These are phyloP conservation scores for Spodoptera littoralis DNA, from an alignment of 2,888 invertebrate genomes.

Conservation along the genomic window DNA sequence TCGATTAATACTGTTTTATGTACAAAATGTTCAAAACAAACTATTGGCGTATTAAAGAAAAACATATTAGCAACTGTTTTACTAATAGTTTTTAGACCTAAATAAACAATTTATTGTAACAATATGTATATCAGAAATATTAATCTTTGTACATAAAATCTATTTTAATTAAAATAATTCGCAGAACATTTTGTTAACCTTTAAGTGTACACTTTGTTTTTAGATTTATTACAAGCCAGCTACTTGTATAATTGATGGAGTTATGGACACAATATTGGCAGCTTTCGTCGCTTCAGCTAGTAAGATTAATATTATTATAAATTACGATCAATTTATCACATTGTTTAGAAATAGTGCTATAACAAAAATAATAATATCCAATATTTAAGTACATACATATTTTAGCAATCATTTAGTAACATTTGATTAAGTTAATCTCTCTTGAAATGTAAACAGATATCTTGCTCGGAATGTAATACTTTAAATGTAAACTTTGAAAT, in stretches of 20 bases:
- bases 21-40: background rate
- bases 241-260: constrained; percentile 85
- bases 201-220: constrained; percentile 42
- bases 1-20: constrained; percentile 11
- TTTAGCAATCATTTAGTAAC: no score
- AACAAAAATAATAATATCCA: no score
- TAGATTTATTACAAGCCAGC: constrained; percentile 87
- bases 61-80: background rate
- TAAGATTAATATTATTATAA: constrained; percentile 62
- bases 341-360: no score
- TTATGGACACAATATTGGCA: constrained; percentile 85
- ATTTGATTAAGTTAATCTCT: no score
- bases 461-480: no score
- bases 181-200: constrained; percentile 37
- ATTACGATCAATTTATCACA: no score
- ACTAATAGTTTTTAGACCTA: background rate
- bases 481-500: no score
- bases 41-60: background rate
- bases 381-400: no score
- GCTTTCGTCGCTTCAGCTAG: constrained; percentile 83
- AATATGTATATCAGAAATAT: no score
- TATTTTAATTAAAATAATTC: constrained; percentile 54
- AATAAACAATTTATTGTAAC: constrained; percentile 8
- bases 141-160: background rate
- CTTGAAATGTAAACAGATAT: no score